A percentile compares a stretch with the other conserved stretches of the same genome.
Evolutionary conservation across 2,888 invertebrate species (phyloP).

Genomic region (Strigamia crassipes): DNA sequence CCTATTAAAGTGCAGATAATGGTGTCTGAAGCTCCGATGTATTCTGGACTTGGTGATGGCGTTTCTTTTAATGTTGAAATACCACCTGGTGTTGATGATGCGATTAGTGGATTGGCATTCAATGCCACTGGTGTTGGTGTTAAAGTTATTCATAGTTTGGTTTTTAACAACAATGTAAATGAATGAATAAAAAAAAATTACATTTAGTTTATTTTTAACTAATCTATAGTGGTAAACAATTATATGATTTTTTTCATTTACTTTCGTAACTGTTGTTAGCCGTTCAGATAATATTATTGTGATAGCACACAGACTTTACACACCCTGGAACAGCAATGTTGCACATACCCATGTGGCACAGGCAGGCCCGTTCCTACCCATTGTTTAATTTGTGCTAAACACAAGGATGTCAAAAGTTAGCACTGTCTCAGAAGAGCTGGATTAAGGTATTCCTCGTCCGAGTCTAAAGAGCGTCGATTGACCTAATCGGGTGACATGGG

Average conservation of each 20-base stretch:
- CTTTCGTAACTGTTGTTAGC: too few relatives aligned
- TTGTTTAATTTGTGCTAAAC: too few relatives aligned
- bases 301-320: too few relatives aligned
- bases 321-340: too few relatives aligned
- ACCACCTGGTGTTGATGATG: not conserved
- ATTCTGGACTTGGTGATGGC: not conserved
- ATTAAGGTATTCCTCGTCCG: too few relatives aligned
- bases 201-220: not conserved
- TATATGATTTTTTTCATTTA: not conserved
- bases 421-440: too few relatives aligned
- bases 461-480: too few relatives aligned
- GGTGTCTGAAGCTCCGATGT: not conserved
- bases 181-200: not conserved
- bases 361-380: too few relatives aligned
- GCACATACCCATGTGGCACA: too few relatives aligned
- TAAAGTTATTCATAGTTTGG: conserved; percentile 37
- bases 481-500: too few relatives aligned
- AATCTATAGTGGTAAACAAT: not conserved
- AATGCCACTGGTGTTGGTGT: conserved; percentile 13
- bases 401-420: too few relatives aligned
- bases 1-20: conserved; percentile 14
- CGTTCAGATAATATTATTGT: too few relatives aligned
- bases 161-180: not conserved
- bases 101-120: conserved; percentile 4
- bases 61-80: not conserved